Evolutionary conservation across 2,113 vertebrate species (phyloP).

Genomic region (Balaeniceps rex): DNA sequence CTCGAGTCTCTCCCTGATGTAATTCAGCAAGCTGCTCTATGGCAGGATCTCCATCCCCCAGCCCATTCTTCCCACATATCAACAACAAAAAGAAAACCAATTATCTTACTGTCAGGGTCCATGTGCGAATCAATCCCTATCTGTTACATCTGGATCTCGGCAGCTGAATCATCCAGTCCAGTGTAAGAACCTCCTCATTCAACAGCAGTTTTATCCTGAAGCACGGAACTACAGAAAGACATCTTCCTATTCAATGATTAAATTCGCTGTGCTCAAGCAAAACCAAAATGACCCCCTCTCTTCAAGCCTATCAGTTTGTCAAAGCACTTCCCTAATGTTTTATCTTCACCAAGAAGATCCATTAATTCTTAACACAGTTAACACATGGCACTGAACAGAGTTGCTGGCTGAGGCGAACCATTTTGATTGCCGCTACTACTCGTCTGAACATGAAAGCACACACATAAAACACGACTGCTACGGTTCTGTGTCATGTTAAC

Average conservation of each 20-base stretch:
- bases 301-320: not conserved
- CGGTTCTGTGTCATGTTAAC: not conserved
- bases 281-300: not conserved
- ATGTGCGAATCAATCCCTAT: accelerated
- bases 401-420: not conserved
- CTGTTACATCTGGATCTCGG: not conserved
- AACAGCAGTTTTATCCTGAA: not conserved
- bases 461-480: not conserved
- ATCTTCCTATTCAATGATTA: not conserved
- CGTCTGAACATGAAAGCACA: not conserved
- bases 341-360: not conserved
- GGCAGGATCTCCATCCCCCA: not conserved
- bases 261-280: not conserved
- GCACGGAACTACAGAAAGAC: not conserved
- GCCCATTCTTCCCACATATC: not conserved
- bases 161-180: not conserved
- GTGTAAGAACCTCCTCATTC: not conserved
- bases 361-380: not conserved
- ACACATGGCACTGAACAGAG: not conserved
- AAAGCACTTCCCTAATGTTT: not conserved
- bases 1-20: not conserved
- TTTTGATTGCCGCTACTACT: not conserved
- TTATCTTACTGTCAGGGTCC: not conserved
- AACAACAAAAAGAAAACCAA: not conserved
- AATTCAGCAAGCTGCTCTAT: not conserved